Evolutionary conservation across 1,140 invertebrate genomes (phyloP).

Genomic region (Heliconius nattereri): DNA sequence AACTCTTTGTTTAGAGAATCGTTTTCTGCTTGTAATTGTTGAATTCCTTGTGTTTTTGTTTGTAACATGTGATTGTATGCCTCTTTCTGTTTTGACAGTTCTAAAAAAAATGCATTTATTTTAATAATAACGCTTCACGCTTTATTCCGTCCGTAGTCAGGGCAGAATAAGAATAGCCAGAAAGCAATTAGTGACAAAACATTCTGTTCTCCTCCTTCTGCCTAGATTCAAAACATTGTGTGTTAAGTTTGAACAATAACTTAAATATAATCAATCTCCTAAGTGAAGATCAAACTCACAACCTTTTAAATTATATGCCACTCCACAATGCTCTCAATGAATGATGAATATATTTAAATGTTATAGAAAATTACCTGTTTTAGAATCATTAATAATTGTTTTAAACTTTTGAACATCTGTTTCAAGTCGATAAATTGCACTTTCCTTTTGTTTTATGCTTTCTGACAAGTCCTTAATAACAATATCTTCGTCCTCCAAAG

Average conservation of each 20-base stretch:
- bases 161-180: too few relatives aligned
- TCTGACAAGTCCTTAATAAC: slow-evolving; percentile 40
- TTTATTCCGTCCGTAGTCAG: not conserved
- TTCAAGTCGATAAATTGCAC: slow-evolving; percentile 39
- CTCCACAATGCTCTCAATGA: too few relatives aligned
- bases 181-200: too few relatives aligned
- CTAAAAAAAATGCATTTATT: slow-evolving; percentile 29
- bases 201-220: too few relatives aligned
- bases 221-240: too few relatives aligned
- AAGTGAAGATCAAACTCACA: too few relatives aligned
- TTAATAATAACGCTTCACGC: not conserved
- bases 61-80: slow-evolving; percentile 43
- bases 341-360: too few relatives aligned
- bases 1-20: slow-evolving; percentile 52
- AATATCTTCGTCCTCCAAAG: slow-evolving; percentile 42
- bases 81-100: slow-evolving; percentile 47
- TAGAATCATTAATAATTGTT: slow-evolving; percentile 43
- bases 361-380: slow-evolving; percentile 46
- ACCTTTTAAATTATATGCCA: too few relatives aligned
- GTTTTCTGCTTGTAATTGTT: slow-evolving; percentile 51
- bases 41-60: slow-evolving; percentile 43
- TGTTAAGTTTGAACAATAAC: too few relatives aligned
- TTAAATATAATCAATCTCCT: too few relatives aligned
- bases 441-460: slow-evolving; percentile 42
- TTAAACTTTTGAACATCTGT: slow-evolving; percentile 42